Conservation (phyloP, 2,797 vertebrate genomes). For the Luscinia megarhynchos region DNA sequence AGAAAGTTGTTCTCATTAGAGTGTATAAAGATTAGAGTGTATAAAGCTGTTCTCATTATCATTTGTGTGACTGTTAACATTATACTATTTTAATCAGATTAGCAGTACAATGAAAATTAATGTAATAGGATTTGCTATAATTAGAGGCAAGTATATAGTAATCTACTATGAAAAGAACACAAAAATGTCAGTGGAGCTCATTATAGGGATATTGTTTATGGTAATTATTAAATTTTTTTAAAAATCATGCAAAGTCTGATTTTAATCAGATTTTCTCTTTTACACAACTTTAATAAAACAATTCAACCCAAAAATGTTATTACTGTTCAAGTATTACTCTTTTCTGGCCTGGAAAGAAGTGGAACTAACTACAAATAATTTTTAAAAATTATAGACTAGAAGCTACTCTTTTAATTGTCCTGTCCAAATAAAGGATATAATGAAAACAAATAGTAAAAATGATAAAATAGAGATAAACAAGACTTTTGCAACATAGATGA, state of each 20-base stretch:
- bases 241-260: background rate
- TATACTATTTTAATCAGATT: slow-evolving; percentile 62
- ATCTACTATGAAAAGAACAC: slow-evolving; percentile 38
- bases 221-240: background rate
- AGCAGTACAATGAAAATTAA: slow-evolving; percentile 50
- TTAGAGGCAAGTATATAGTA: slow-evolving; percentile 52
- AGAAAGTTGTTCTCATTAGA: background rate
- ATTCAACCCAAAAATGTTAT: background rate
- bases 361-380: background rate
- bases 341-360: background rate
- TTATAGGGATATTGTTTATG: slow-evolving; percentile 27
- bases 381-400: background rate
- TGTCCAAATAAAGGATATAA: background rate
- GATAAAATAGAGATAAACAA: background rate
- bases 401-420: background rate
- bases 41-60: slow-evolving; percentile 1
- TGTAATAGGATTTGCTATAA: slow-evolving; percentile 68
- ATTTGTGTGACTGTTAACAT: background rate
- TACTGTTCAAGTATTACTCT: background rate
- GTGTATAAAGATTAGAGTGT: background rate
- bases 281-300: background rate
- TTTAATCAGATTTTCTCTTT: background rate
- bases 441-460: background rate
- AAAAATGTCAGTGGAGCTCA: slow-evolving; percentile 6
- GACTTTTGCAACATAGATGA: background rate